Base-by-base conservation (phyloP, 2,888 invertebrate species). In the Trisateles emortualis region DNA sequence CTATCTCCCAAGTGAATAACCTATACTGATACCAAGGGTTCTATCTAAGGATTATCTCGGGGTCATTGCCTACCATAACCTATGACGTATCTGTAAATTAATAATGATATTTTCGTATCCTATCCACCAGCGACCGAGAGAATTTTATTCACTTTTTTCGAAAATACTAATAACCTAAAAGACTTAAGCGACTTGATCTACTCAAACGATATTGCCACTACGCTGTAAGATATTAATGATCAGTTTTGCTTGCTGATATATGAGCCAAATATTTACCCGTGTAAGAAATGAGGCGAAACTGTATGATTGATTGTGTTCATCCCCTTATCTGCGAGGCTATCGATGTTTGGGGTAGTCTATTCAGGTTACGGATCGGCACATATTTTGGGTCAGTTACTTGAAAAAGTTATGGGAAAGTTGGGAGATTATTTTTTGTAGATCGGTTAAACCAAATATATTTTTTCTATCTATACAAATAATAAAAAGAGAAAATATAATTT, bases 251-350 rank as follows among this genome's bases (percentile, higher is more conserved):
- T 26, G 26, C n/a, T n/a, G 11, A 32, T 38, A 36, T 42, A 33
- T 17, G 17, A 14, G 16, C n/a, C 29, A 42, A 45, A 54, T 41
- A 36, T 54, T 35, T 30, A 19, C 8, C 30, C 46, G 26, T 43
- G 42, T 58, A 51, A 60, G 53, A 54, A 56, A 36, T 39, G 11
- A 45, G 44, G 45, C 14, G 48, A 29, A 51, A 46, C 32, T 17
- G 10, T 39, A 51, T 69, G 69, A 68, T 69, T 68, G 66, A 69
- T 69, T 55, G 17, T 36, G 11, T 24, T 50, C 48, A 54, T 64
- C 52, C 55, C 35, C 53, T 59, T 58, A 41, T 52, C 36, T 36
- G 14, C n/a, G 36, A 44, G 44, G 55, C 45, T 64, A 57, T 60
- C 58, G 49, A 55, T 51, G 48, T 69, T 47, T 52, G 40, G 40